Evolutionary conservation across 2,888 invertebrate species (phyloP).

Genomic region (Torymus auratus): DNA sequence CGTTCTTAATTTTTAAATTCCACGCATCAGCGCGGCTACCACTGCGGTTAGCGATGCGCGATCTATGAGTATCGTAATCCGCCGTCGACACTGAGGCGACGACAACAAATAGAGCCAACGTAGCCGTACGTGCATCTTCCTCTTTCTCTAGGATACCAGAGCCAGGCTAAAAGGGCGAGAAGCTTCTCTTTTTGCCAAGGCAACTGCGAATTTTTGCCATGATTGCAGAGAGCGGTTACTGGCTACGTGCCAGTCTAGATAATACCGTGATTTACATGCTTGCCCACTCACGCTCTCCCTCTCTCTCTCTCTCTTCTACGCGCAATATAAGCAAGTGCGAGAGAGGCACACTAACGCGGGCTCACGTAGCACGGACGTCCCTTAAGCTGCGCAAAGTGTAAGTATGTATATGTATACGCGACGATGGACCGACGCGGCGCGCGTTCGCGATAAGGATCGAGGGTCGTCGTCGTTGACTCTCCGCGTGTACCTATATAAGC

Average conservation of each 20-base stretch:
- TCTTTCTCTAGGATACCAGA: too few relatives aligned
- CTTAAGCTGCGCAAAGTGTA: not conserved
- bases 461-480: not conserved
- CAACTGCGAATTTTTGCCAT: conserved; percentile 40
- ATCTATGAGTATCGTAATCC: too few relatives aligned
- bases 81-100: too few relatives aligned
- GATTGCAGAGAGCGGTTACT: conserved; percentile 50
- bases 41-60: too few relatives aligned
- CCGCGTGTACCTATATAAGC: too few relatives aligned
- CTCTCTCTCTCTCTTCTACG: not conserved
- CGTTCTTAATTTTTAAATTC: too few relatives aligned
- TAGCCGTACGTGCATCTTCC: too few relatives aligned
- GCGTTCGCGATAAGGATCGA: not conserved
- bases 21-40: too few relatives aligned
- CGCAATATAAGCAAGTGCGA: not conserved
- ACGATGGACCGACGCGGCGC: conserved; percentile 3
- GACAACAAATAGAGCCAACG: too few relatives aligned
- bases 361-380: conserved; percentile 32
- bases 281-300: too few relatives aligned
- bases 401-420: not conserved
- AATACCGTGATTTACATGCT: conserved; percentile 57
- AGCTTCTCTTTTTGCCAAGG: not conserved
- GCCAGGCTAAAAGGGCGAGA: not conserved
- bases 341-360: not conserved
- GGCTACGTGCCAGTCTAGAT: conserved; percentile 60